Evolutionary conservation across 2,797 vertebrate species (phyloP), one percentile per base, ranked within the genome.

Genomic region (Dendrocincla fuliginosa): DNA sequence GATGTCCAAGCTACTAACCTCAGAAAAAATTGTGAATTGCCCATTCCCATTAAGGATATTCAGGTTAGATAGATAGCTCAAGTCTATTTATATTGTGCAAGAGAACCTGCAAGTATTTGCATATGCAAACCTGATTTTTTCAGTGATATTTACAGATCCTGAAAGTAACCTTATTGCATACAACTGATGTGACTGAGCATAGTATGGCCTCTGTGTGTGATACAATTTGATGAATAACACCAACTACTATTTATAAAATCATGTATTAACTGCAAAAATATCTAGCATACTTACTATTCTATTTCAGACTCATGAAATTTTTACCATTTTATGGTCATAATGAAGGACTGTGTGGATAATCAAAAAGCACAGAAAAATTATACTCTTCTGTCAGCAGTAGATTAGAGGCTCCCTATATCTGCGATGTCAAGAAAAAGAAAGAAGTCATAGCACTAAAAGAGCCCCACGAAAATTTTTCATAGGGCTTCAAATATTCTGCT

Each of bases 341-440:
- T 77, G 14, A 63, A 77, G 5, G 28, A 37, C 27, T 49, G 8
- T 25, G 15, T 86, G 19, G 20, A 73, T 41, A 73, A 73, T 52
- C 24, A 8, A 71, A 73, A 76, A 69, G 3, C 20, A 78, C 5
- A 65, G 22, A 25, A 65, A 75, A 53, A 47, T 6, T 0, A 19
- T 5, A 84, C 32, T 35, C 0, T 39, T 49, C 15, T 59, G 7
- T 30, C 6, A 79, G 10, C 8, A 52, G 28, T 19, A 57, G 9
- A 41, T 44, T 76, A 59, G 4, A 3, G 5, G 0, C 1, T 64
- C 6, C 32, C 28, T 67, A 0, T 39, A 47, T 33, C 10, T 75
- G 32, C 3, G 7, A 76, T 9, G 10, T 13, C 3, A 15, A 61
- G 17, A 20, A 41, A 60, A n/a, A 75, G 70, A 46, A 50, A 11